Percentiles rank a stretch among this genome's conserved stretches.
These are phyloP conservation scores for Spilogale gracilis DNA, from an alignment of 2,113 vertebrate species.

Conservation along the genomic window DNA sequence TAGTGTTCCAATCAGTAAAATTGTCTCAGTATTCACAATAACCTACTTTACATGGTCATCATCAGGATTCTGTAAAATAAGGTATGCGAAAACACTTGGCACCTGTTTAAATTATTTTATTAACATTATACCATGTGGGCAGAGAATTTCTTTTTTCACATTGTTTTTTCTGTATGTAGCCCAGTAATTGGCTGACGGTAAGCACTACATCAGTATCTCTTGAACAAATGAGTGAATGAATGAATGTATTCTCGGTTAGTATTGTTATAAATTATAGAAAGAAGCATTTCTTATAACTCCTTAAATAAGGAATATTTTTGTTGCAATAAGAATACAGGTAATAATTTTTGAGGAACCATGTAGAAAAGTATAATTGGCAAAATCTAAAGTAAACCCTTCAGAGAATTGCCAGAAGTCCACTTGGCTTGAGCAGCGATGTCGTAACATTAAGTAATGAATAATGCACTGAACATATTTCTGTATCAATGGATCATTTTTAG, in stretches of 20 bases:
- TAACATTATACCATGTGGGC: background rate
- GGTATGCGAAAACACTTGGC: background rate
- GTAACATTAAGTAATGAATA: background rate
- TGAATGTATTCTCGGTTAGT: background rate
- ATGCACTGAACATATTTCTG: background rate
- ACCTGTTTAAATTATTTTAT: background rate
- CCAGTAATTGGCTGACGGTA: background rate
- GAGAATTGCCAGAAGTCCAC: background rate
- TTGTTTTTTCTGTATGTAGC: background rate
- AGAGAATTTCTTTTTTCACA: background rate
- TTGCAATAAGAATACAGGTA: background rate
- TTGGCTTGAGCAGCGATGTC: fast-evolving
- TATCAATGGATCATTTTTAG: background rate
- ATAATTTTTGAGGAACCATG: background rate
- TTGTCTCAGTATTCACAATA: background rate
- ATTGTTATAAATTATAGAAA: background rate
- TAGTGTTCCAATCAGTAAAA: background rate
- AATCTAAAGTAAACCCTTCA: background rate
- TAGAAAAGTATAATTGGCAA: background rate
- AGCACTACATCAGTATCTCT: background rate
- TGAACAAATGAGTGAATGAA: background rate
- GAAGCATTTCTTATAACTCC: background rate
- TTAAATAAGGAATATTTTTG: background rate
- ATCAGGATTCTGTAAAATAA: background rate
- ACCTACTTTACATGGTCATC: background rate